Evolutionary conservation across 2,888 invertebrate genomes (phyloP).

Genomic region (Drosophila affinis): DNA sequence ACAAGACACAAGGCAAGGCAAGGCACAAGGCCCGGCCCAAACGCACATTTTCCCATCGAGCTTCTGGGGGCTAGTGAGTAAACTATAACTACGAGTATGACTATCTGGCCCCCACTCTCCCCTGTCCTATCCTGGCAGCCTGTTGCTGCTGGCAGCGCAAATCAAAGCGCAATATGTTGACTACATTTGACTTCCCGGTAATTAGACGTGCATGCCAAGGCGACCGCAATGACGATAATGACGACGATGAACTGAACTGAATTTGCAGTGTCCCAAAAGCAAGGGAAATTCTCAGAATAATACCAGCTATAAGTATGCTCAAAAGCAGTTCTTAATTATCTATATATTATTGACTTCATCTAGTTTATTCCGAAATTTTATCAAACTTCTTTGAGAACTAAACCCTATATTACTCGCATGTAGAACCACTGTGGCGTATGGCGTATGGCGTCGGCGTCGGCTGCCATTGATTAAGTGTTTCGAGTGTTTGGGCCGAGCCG

Average conservation of each 20-base stretch:
- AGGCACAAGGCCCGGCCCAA: conserved; percentile 11
- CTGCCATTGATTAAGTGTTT: conserved; percentile 55
- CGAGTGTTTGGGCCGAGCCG: conserved; percentile 31
- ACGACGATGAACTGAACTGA: conserved; percentile 2
- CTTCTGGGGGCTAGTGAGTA: conserved; percentile 39
- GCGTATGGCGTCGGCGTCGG: conserved; percentile 42
- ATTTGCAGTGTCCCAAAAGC: conserved; percentile 7
- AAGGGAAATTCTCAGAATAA: not conserved
- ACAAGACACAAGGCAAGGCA: conserved; percentile 25
- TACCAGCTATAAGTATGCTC: not conserved
- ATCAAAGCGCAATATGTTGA: conserved; percentile 80
- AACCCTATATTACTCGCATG: not conserved
- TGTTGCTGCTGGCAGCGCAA: conserved; percentile 66
- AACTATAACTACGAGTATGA: conserved; percentile 73
- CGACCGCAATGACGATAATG: conserved; percentile 29
- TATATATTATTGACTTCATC: no score
- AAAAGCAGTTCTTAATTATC: not conserved
- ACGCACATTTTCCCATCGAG: conserved; percentile 77
- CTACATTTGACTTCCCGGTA: conserved; percentile 80
- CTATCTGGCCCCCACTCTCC: conserved; percentile 39
- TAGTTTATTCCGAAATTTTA: not conserved
- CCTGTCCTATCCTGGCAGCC: not conserved
- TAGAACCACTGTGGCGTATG: conserved; percentile 29
- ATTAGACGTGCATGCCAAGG: conserved; percentile 75
- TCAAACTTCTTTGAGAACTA: not conserved